Evolutionary conservation across 2,888 invertebrate species (phyloP), one percentile per base, ranked within the genome.

Genomic region (Plutella xylostella): DNA sequence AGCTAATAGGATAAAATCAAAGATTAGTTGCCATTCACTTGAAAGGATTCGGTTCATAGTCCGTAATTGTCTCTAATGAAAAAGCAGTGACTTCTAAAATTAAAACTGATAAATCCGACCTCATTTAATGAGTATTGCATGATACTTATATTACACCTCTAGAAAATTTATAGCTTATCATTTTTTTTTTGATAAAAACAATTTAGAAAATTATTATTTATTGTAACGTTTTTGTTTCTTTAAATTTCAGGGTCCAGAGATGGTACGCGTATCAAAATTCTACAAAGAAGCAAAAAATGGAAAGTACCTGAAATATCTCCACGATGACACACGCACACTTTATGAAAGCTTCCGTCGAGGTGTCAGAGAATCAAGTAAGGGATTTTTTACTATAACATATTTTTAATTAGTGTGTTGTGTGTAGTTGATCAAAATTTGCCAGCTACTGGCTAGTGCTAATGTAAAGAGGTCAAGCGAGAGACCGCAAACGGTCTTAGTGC

Each of bases 301-400:
- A 46, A 92, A 91, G 72, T 95, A 90, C 73, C 85, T 94, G 53
- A 90, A 90, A 64, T 94, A 89, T 71, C 85, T 96, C 52, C 91
- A 91, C 70, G 93, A 95, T 61, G 96, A 96, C 72, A 92, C 93
- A 45, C 89, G 89, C 65, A 97, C 97, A 43, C 83, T 97, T 31
- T 96, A 94, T 72, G 95, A 96, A 60, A 90, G 92, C 53, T 95
- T 97, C 78, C 90, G 96, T 56, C 89, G 93, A 71, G 97, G 97
- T 52, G 93, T 95, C 58, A 94, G 92, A 79, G 92, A 94, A 72
- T 96, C 96, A 64, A 95, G 93, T 92, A 75, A 89, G 90, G n/a
- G n/a, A n/a, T n/a, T n/a, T n/a, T n/a, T n/a, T n/a, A n/a, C n/a
- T n/a, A n/a, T n/a, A n/a, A n/a, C n/a, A n/a, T n/a, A n/a, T n/a